phyloP scores from a whole-genome alignment of 37 sponge, comb jelly and placozoan species.

The Beroe ovata region DNA sequence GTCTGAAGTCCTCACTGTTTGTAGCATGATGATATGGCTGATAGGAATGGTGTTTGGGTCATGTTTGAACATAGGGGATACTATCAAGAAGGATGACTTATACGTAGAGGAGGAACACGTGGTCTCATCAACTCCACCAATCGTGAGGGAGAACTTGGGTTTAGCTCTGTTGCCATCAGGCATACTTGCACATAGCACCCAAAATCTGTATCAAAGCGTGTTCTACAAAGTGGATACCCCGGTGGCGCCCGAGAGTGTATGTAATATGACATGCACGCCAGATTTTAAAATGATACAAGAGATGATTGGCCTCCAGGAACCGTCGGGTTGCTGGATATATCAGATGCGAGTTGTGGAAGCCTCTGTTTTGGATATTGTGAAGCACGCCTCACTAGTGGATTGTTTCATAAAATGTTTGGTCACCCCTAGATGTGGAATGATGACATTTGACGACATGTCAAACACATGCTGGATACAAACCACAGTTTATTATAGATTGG shows the following conservation, averaged over 20 bases:
- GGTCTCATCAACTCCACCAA: not conserved
- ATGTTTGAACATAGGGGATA: too few species aligned
- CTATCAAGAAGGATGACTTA: too few species aligned
- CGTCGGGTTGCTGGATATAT: not conserved
- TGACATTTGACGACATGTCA: not conserved
- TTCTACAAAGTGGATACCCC: not conserved
- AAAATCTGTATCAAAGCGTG: not conserved
- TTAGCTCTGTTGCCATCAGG: not conserved
- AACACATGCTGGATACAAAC: not conserved
- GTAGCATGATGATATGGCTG: too few species aligned
- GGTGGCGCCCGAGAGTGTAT: not conserved
- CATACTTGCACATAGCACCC: not conserved
- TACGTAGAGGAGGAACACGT: not conserved
- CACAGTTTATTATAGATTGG: not conserved
- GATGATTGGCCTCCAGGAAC: not conserved
- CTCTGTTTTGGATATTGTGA: not conserved
- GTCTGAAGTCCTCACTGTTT: too few species aligned
- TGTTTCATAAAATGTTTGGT: conserved; percentile 13
- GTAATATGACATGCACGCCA: conserved; percentile 13
- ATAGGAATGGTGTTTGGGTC: too few species aligned
- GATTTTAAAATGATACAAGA: not conserved
- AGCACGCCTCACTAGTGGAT: not conserved
- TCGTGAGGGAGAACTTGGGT: not conserved
- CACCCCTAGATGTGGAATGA: not conserved
- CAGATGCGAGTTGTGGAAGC: not conserved